Evolutionary conservation across 2,113 vertebrate genomes (phyloP), one percentile per base, ranked within the genome.

Genomic region (Sturnira hondurensis): DNA sequence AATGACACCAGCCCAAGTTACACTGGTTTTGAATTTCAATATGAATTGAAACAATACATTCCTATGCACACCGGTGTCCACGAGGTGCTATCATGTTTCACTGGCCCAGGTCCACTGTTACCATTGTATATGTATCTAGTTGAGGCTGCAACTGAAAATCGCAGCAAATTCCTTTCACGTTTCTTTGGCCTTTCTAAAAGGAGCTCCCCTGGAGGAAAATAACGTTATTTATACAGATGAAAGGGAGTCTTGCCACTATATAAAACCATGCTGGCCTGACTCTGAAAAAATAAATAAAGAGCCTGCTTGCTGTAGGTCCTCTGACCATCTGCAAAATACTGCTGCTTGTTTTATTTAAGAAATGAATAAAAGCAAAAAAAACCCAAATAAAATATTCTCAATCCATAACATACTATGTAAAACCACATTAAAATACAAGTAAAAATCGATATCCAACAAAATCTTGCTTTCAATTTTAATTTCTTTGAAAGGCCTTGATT

Each of bases 401-500:
- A 63, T 89, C 68, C 78, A 38, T 90, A 71, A 86, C 74, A 92
- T 54, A 43, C 31, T 91, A 91, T 50, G 91, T 74, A 93, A 96
- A 94, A 88, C 24, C 15, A 78, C 33, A 83, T 61, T 93, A 83
- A 91, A 96, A 89, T 92, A 76, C 4, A 81, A 86, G 70, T 86
- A 78, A 95, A 76, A 91, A 84, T 14, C 0, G 1, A 67, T 65
- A 78, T 73, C 22, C 26, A 45, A 95, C n/a, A 74, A 86, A 93
- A 81, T 20, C 41, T 2, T 65, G 31, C 65, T 82, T 61, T 92
- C 36, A 87, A 87, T 92, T 92, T 12, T 15, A 80, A 17, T 92
- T 94, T 96, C 96, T 95, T 81, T 65, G 92, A 91, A 96, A 96
- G 45, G n/a, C 4, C 43, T 89, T 86, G 26, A 58, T 91, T 94